These are phyloP conservation scores for Caenorhabditis panamensis DNA, from an alignment of 2,888 invertebrate species.

Conservation along the genomic window DNA sequence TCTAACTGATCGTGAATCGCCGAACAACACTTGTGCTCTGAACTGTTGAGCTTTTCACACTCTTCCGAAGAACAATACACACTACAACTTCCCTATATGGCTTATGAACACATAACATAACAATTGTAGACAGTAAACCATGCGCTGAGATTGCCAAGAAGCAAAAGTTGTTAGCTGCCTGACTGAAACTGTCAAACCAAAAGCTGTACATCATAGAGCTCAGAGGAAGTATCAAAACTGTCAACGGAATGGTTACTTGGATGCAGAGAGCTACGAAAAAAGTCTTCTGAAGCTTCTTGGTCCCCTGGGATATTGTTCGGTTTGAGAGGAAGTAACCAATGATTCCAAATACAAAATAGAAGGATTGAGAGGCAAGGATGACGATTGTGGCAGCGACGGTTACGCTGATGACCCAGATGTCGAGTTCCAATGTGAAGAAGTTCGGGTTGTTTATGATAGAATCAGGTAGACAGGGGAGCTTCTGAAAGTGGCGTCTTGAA, in stretches of 20 bases:
- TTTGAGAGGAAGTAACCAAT: slow-evolving; percentile 6
- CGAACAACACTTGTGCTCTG: not conserved
- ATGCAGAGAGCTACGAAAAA: slow-evolving; percentile 12
- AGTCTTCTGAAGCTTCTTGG: not conserved
- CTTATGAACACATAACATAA: slow-evolving; percentile 3
- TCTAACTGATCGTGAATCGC: not conserved
- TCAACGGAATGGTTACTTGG: not conserved
- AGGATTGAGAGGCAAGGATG: slow-evolving; percentile 1
- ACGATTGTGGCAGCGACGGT: not conserved
- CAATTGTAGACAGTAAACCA: not conserved
- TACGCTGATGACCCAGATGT: slow-evolving; percentile 5
- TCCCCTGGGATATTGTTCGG: not conserved
- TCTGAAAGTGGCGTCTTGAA: not conserved
- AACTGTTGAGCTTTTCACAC: not conserved
- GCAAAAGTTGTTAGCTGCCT: not conserved
- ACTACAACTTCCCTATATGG: slow-evolving; percentile 1
- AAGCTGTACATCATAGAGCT: slow-evolving; percentile 4
- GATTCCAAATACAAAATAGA: slow-evolving; percentile 10
- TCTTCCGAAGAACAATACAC: not conserved
- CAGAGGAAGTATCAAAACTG: not conserved
- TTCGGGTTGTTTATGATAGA: not conserved
- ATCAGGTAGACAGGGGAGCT: not conserved
- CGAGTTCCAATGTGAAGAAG: slow-evolving; percentile 1
- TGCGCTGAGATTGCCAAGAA: slow-evolving; percentile 5
- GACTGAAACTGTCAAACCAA: slow-evolving; percentile 4